Conservation (phyloP, 2,888 invertebrate genomes). For the Leucophenga montana region DNA sequence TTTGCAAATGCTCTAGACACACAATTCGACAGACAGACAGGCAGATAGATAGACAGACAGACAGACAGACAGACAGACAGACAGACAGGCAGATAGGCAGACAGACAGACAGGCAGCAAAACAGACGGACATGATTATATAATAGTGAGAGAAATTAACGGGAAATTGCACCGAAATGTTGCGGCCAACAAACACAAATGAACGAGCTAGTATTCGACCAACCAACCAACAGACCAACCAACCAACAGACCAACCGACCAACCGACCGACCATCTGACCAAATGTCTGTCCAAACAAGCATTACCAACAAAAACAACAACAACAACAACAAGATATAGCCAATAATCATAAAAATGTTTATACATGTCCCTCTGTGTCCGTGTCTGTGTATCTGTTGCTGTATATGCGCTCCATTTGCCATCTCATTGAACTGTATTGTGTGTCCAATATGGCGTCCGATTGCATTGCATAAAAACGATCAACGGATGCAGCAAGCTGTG, state of each 20-base stretch:
- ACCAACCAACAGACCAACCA: no score
- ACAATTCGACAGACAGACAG: constrained; percentile 2
- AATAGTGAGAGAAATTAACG: constrained; percentile 24
- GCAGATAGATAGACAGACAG: constrained; percentile 23
- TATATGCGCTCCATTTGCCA: neutral
- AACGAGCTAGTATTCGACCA: neutral
- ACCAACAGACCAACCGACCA: neutral
- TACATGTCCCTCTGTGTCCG: neutral
- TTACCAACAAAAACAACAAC: constrained; percentile 24
- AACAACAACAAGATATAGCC: constrained; percentile 6
- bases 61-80: constrained; percentile 25
- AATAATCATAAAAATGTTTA: constrained; percentile 10
- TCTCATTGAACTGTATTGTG: neutral
- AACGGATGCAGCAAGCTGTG: neutral
- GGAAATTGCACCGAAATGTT: constrained; percentile 38
- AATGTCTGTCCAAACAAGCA: neutral
- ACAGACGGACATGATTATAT: constrained; percentile 23
- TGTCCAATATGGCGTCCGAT: constrained; percentile 2
- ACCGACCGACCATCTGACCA: no score
- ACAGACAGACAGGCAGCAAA: constrained; percentile 31
- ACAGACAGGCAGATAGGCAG: constrained; percentile 9
- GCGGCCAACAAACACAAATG: constrained; percentile 26
- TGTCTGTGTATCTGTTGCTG: neutral
- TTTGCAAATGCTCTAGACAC: neutral
- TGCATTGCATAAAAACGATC: constrained; percentile 5